Base-by-base conservation (phyloP, 1,140 invertebrate species). In the Berghia stephanieae region DNA sequence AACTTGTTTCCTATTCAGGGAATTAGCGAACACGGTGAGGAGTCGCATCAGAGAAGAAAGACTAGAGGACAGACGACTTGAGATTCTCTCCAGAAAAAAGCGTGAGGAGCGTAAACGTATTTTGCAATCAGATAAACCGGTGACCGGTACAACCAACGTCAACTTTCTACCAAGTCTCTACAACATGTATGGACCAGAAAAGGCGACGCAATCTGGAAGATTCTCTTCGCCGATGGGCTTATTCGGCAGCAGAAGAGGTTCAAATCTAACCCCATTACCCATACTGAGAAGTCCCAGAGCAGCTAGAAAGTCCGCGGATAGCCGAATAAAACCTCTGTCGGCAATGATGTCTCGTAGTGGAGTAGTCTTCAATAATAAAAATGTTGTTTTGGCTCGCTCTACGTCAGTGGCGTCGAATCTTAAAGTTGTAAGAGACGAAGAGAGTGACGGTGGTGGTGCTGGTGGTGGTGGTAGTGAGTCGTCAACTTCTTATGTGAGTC, bases 41-140 rank as follows among this genome's bases (percentile, higher is more conserved):
- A 83, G 78, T 75, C 85, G 84, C 67, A 79, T 86, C n/a, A 68
- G 84, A 72, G 79, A 83, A 52, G 83, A 83, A 42, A 77, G 80
- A 36, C 77, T 79, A 75, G 84, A 84, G 75, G 80, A 83, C 60
- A 80, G 60, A 74, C 77, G 82, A 24, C 71, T 79, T 40, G 79
- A 84, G 63, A 68, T 77, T 3, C 40, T 82, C 44, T 79, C 83
- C 55, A 67, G 68, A 24, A 83, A 83, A 43, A 81, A 80, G 40
- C 70, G 82, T 57, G 83, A 86, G 36, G 80, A 84, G 36, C 76
- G 84, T 2, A 75, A 77, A 24, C 70, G 77, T 1, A 81, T 84
- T n/a, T 77, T 84, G 31, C 78, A 74, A 18, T 79, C 77, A 38
- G 82, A 82, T 63, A 52, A 81, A 10, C 69, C 75, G 3, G 49